Evolutionary conservation across 2,888 invertebrate species (phyloP).

Genomic region (Drosophila fungiperda): DNA sequence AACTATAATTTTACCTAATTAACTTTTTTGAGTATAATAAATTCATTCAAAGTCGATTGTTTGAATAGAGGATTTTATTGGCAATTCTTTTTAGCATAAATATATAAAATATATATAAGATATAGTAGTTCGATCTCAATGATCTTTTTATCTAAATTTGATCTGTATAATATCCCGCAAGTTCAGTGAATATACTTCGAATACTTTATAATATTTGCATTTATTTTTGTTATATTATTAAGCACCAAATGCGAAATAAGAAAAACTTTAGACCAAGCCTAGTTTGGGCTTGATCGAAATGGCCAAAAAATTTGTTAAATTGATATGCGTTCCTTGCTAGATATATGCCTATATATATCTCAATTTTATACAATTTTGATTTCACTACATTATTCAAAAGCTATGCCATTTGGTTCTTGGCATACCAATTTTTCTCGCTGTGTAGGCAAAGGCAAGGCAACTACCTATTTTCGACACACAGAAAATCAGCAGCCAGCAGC

Average conservation of each 20-base stretch:
- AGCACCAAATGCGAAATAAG: background rate
- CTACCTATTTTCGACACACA: conserved; percentile 42
- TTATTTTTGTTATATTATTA: background rate
- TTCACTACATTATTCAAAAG: too few relatives aligned
- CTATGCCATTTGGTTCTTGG: background rate
- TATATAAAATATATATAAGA: too few relatives aligned
- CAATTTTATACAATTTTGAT: too few relatives aligned
- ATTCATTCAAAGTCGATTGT: too few relatives aligned
- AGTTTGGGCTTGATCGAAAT: too few relatives aligned
- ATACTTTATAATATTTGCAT: background rate
- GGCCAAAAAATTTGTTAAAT: background rate
- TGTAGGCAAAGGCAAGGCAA: conserved; percentile 36
- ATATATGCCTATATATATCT: too few relatives aligned
- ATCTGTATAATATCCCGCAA: background rate
- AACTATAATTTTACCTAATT: too few relatives aligned
- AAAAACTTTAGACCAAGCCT: background rate
- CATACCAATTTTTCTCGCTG: background rate
- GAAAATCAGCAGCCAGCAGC: conserved; percentile 12
- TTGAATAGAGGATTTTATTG: too few relatives aligned
- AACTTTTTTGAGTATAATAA: too few relatives aligned
- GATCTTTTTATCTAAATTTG: background rate
- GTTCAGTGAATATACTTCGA: background rate
- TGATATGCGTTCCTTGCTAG: too few relatives aligned
- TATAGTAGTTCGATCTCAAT: too few relatives aligned
- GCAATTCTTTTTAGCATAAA: too few relatives aligned